These are phyloP conservation scores for Lampris incognitus DNA, from an alignment of 2,113 vertebrate genomes.

Conservation along the genomic window DNA sequence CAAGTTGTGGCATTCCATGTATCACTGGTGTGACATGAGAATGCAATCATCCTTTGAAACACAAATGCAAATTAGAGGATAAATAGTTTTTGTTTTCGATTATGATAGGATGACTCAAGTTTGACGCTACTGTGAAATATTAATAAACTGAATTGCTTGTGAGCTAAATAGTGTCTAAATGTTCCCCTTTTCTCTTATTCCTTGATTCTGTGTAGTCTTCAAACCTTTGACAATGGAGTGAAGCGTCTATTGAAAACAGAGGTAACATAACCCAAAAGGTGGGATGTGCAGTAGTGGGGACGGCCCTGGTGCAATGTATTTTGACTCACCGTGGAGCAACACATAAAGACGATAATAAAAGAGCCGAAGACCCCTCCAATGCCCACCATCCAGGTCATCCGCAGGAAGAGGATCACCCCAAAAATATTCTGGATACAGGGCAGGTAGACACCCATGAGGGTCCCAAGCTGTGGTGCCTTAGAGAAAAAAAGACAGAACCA, in stretches of 20 bases:
- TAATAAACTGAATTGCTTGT: no score
- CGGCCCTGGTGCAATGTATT: neutral
- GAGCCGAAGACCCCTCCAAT: constrained; percentile 92
- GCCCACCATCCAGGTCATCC: constrained; percentile 98
- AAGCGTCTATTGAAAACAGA: neutral
- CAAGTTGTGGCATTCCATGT: no score
- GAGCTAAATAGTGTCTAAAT: no score
- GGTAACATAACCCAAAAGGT: neutral
- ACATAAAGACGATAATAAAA: constrained; percentile 96
- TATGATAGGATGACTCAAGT: no score
- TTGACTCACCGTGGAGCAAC: constrained; percentile 94
- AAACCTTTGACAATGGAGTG: no score
- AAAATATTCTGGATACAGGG: constrained; percentile 99
- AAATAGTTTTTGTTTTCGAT: no score
- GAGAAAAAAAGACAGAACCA: constrained; percentile 33
- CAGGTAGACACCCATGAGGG: constrained; percentile 97
- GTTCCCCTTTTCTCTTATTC: no score
- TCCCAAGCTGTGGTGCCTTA: constrained; percentile 95
- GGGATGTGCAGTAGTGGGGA: neutral
- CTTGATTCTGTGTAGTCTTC: no score
- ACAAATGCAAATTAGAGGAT: no score
- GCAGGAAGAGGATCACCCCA: constrained; percentile 96
- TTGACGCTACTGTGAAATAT: no score
- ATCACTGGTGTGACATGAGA: no score
- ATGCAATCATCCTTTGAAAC: no score